These are phyloP conservation scores for Poecile atricapillus DNA, from an alignment of 2,113 vertebrate genomes.

Conservation along the genomic window DNA sequence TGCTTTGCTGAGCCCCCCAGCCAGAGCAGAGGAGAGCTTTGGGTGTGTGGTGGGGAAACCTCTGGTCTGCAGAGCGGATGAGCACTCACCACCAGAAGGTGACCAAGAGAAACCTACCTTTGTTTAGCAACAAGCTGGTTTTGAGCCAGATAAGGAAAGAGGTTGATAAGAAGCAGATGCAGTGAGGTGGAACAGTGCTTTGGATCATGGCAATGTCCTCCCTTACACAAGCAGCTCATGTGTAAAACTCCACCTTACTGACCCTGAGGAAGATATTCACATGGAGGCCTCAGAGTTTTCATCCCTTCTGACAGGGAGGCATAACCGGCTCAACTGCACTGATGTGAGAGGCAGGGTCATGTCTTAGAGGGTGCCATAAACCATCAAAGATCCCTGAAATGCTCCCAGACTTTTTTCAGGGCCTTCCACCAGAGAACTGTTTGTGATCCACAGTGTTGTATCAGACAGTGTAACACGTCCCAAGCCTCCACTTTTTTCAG, in stretches of 20 bases:
- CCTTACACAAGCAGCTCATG: not conserved
- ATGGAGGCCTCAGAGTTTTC: not conserved
- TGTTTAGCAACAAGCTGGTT: not conserved
- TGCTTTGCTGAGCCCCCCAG: not conserved
- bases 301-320: not conserved
- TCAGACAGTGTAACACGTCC: not conserved
- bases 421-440: not conserved
- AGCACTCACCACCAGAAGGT: not conserved
- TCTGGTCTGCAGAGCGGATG: not conserved
- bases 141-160: not conserved
- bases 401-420: not conserved
- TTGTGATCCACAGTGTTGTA: not conserved
- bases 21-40: not conserved
- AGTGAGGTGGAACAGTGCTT: not conserved
- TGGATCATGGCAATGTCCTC: not conserved
- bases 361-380: not conserved
- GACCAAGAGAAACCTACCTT: not conserved
- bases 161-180: not conserved
- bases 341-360: not conserved
- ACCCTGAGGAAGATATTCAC: not conserved
- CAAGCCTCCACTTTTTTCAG: rapidly evolving
- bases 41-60: not conserved
- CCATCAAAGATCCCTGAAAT: not conserved
- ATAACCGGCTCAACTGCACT: not conserved
- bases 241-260: not conserved